These are phyloP conservation scores for Psittacula derbiana DNA, from an alignment of 2,797 vertebrate genomes.

Conservation along the genomic window DNA sequence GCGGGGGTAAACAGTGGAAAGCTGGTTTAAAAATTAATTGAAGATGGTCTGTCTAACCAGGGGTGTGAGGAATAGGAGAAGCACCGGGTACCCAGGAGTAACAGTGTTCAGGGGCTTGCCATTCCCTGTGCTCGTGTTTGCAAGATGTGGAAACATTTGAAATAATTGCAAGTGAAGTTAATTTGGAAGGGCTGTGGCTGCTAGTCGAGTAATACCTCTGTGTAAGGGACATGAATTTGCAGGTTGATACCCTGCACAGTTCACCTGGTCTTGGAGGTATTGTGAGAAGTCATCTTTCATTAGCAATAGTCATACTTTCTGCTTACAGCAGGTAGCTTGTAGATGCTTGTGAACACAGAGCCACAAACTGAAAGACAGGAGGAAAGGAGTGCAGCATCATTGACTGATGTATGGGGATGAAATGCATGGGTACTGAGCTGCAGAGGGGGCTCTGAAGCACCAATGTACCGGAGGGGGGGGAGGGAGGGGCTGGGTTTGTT, in stretches of 20 bases:
- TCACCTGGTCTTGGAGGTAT: not conserved
- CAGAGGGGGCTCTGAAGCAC: not conserved
- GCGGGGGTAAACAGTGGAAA: not conserved
- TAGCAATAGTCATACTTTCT: not conserved
- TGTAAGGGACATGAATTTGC: conserved; percentile 20
- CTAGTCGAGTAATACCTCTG: conserved; percentile 14
- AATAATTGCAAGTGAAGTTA: conserved; percentile 33
- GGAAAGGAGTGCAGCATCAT: not conserved
- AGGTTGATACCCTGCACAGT: not conserved
- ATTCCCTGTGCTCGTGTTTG: not conserved
- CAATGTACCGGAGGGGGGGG: not conserved
- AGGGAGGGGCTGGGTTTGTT: not conserved
- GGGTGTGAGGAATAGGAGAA: not conserved
- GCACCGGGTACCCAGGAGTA: not conserved
- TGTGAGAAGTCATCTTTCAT: conserved; percentile 38
- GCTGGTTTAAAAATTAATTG: not conserved
- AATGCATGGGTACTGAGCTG: not conserved
- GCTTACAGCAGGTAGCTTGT: not conserved
- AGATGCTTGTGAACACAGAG: not conserved
- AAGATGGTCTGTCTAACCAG: not conserved
- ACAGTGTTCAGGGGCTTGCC: not conserved
- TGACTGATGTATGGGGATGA: accelerated
- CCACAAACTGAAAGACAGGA: not conserved
- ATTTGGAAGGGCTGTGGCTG: conserved; percentile 1
- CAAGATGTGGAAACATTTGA: not conserved